Evolutionary conservation across 2,888 invertebrate species (phyloP).

Genomic region (Synanthedon vespiformis): DNA sequence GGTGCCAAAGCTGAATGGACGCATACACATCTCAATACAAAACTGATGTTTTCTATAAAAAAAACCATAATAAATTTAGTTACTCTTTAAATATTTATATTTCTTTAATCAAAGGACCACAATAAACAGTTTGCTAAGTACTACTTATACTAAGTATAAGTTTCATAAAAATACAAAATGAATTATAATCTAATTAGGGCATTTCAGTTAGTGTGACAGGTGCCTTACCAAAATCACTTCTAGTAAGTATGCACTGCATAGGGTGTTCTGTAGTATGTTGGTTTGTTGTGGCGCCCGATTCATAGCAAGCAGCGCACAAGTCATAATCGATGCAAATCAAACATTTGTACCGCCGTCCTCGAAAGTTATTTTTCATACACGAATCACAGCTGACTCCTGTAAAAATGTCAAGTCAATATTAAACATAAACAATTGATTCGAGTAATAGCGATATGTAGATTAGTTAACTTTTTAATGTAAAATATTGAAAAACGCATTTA

Average conservation of each 20-base stretch:
- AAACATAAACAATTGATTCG: conserved; percentile 23
- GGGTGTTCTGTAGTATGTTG: conserved; percentile 97
- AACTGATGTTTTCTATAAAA: no score
- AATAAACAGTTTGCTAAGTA: no score
- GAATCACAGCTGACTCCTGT: conserved; percentile 99
- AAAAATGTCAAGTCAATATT: conserved; percentile 47
- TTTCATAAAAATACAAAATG: no score
- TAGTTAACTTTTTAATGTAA: not conserved
- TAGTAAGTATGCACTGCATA: conserved; percentile 98
- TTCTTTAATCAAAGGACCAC: no score
- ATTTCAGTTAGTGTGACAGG: not conserved
- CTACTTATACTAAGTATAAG: no score
- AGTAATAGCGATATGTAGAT: not conserved
- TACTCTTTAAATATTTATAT: no score
- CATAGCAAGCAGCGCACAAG: conserved; percentile 96
- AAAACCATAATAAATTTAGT: no score
- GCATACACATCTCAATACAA: no score
- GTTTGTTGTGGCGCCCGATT: conserved; percentile 90
- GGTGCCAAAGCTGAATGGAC: no score
- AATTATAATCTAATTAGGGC: not conserved
- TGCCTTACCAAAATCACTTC: conserved; percentile 90
- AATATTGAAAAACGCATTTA: not conserved
- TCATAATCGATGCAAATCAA: conserved; percentile 99
- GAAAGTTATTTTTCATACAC: conserved; percentile 97
- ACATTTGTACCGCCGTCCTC: conserved; percentile 98